Base-by-base conservation (phyloP, 2,797 vertebrate species). In the Oreortyx pictus region DNA sequence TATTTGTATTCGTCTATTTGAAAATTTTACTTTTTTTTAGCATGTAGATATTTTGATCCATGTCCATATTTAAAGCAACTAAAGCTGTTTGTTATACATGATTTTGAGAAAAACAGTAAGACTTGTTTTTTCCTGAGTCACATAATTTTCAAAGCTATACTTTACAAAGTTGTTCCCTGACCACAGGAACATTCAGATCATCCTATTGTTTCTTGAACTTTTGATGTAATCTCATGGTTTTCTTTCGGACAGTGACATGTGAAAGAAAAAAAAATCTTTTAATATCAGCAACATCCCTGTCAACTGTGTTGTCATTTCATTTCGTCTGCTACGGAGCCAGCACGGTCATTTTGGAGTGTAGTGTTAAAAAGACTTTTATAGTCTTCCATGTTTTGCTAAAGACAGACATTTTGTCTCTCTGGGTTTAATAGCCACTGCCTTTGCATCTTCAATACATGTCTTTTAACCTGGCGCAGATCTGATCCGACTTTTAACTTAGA, bases 251-350 rank as follows among this genome's bases (percentile, higher is more conserved):
- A 80, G 64, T n/a, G 39, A 25, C 24, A 75, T 5, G 61, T 0
- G 5, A 79, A 88, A 68, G 14, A 86, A 90, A 12, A 3, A 43
- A 37, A n/a, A 86, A n/a, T 9, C 23, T 62, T 74, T 50, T 43
- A 71, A 41, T 72, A 85, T 59, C 20, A 80, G 43, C 44, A 86
- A 7, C 33, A 77, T 74, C 47, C 41, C 84, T 88, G 65, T 82
- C 65, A 90, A 76, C 80, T 54, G 17, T 89, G 89, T 88, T 46
- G 39, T 11, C 35, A 70, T 66, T 92, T 93, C 18, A 72, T 92
- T 94, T 71, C 77, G 35, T 77, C 65, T 70, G 35, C 77, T 90
- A 14, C 50, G 23, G 25, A 87, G 84, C 29, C 0, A 15, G 33
- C 62, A 73, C 7, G 72, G 66, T 78, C 61, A 56, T 31, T 89